Percentiles rank a stretch among this genome's conserved stretches.
These are phyloP conservation scores for Orbicella faveolata DNA, from an alignment of 64 coral and sea anemone species.

Conservation along the genomic window DNA sequence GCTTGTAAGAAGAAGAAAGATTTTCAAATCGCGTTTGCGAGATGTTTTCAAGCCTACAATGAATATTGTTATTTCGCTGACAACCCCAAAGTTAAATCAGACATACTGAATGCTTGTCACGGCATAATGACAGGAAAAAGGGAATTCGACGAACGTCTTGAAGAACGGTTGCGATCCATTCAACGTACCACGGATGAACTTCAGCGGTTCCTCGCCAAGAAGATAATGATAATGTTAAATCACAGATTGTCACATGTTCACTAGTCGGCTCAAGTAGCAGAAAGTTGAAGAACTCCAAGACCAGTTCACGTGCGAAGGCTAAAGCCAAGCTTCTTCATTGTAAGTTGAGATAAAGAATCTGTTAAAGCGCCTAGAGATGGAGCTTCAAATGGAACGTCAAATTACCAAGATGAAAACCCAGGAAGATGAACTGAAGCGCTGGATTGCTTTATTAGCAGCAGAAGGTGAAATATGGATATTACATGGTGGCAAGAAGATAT, in stretches of 20 bases:
- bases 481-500: too few species aligned
- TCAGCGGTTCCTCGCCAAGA: too few species aligned
- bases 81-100: neutral
- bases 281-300: neutral
- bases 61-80: neutral
- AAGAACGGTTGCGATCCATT: too few species aligned
- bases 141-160: too few species aligned
- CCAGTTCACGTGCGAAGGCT: neutral
- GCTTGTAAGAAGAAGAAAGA: neutral
- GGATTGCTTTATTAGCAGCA: neutral
- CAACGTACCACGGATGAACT: too few species aligned
- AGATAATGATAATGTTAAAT: too few species aligned
- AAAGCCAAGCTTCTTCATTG: constrained; percentile 6
- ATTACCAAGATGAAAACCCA: neutral
- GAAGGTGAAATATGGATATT: neutral
- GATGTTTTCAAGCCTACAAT: neutral
- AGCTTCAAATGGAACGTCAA: neutral
- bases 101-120: neutral
- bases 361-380: neutral
- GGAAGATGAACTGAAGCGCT: neutral
- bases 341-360: neutral
- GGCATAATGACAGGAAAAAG: neutral
- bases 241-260: too few species aligned
- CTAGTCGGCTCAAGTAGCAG: too few species aligned
- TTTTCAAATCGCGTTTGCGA: neutral